Evolutionary conservation across 2,113 vertebrate genomes (phyloP).

Genomic region (Hypocryptadius cinnamomeus): DNA sequence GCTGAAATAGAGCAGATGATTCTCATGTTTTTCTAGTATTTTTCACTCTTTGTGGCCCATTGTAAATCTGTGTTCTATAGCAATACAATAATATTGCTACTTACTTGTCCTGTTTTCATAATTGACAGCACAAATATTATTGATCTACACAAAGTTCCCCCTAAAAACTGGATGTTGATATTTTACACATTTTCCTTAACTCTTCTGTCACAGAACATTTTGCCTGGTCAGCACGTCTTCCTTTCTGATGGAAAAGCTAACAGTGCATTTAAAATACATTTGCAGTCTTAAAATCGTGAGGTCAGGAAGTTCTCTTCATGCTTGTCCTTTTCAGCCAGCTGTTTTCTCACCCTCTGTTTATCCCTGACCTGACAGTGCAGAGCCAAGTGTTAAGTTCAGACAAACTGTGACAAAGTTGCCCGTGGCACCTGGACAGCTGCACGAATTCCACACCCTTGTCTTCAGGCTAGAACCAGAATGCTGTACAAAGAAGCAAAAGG

Average conservation of each 20-base stretch:
- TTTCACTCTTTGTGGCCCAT: neutral
- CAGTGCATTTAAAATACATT: neutral
- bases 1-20: neutral
- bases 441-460: neutral
- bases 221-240: neutral
- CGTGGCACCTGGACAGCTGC: neutral
- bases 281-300: neutral
- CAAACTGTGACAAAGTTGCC: neutral
- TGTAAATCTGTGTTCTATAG: neutral
- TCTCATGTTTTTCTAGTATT: neutral
- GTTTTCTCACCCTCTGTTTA: neutral
- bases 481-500: neutral
- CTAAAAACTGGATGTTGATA: neutral
- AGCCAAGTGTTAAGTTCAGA: neutral
- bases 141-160: neutral
- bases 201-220: neutral
- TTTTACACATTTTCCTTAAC: neutral
- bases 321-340: neutral
- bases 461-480: neutral
- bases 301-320: neutral
- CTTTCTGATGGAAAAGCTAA: neutral
- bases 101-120: neutral
- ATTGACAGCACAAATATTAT: neutral
- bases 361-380: neutral
- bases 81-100: neutral